Base-by-base conservation (phyloP, 35 echinoderm and acorn worm species). In the Eucidaris tribuloides region DNA sequence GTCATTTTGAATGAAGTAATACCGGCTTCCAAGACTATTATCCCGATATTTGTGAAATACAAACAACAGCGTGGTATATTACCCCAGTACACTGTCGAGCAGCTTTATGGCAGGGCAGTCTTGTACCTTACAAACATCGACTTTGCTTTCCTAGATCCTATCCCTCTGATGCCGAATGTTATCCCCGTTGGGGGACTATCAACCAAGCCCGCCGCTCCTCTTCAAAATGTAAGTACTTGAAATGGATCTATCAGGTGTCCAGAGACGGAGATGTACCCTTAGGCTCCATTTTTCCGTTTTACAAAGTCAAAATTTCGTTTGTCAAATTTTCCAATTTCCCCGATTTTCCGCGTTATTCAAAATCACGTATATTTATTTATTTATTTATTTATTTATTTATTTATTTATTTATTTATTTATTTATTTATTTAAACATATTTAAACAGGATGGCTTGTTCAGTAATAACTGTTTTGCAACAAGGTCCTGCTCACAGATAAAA, bases 131-230 rank as follows among this genome's bases (percentile, higher is more conserved):
- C 19, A 7, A 7, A 64, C 7, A 64, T 19, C 7, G 61, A 64
- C 19, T 64, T 64, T 6, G n/a, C 61, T 28, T 7, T 64, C 7
- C 7, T 15, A 31, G 61, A 7, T 32, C 61, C 48, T 3, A 19
- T 82, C 3, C 81, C 81, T 30, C 59, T 83, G 3, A 65, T 62
- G 63, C 56, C 81, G 17, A 83, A 83, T 3, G 55, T 83, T 27
- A 31, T 83, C 1, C 27, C 61, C 2, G 81, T 83, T 66, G 81
- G 81, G 17, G 81, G 81, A 18, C 63, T 83, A 31, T 45, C 81
- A 5, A 62, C 59, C 11, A 62, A 32, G 5, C 81, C 81, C 27
- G 34, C 81, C 5, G 15, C 44, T 1, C 38, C 37, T 17, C 58
- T 83, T 4, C 42, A 37, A 45, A 6, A 83, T 37, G 81, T 83